phyloP scores from a whole-genome alignment of 2,797 vertebrate genomes.

The Enteromius fasciolatus region DNA sequence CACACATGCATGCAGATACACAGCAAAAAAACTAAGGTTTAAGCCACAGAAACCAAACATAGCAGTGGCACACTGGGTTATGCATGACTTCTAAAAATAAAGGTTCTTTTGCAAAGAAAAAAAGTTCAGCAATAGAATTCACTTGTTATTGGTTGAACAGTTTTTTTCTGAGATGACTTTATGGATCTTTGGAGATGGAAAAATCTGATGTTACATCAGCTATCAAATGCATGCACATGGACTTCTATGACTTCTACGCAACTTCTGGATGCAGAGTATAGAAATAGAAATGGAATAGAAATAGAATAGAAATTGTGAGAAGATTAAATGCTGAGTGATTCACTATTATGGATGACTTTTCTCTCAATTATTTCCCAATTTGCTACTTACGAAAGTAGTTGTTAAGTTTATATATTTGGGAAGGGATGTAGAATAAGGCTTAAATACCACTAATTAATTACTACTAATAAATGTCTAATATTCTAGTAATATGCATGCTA shows the following conservation, averaged over 20 bases:
- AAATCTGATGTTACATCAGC: background rate
- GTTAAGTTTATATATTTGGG: too few species aligned
- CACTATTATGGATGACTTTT: too few species aligned
- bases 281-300: too few species aligned
- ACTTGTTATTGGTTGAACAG: background rate
- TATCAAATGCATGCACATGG: background rate
- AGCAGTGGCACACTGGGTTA: constrained; percentile 32
- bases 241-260: background rate
- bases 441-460: too few species aligned
- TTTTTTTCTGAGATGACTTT: background rate
- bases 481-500: too few species aligned
- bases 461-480: too few species aligned
- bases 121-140: background rate
- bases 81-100: background rate
- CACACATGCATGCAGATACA: constrained; percentile 4
- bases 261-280: background rate
- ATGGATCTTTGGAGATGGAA: background rate
- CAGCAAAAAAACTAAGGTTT: constrained; percentile 4
- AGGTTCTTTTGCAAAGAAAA: background rate
- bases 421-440: too few species aligned
- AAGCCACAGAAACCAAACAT: constrained; percentile 34
- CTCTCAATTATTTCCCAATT: too few species aligned
- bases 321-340: background rate
- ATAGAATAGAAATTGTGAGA: background rate
- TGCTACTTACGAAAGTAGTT: too few species aligned